Base-by-base conservation (phyloP, 2,113 vertebrate species). In the Prunella fulvescens region DNA sequence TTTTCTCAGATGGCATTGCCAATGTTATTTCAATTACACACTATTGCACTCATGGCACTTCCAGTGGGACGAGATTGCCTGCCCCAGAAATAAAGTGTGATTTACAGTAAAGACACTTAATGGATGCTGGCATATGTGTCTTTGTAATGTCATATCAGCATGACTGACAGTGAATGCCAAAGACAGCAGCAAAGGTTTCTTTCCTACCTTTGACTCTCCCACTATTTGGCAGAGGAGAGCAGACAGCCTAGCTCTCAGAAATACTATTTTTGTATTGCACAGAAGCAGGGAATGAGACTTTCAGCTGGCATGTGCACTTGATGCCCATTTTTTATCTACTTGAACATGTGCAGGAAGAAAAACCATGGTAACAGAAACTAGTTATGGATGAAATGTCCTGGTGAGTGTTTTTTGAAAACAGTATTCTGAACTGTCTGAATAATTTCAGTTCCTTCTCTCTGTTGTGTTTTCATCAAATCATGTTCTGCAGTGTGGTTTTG, bases 51-150 rank as follows among this genome's bases (percentile, higher is more conserved):
- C 28, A 6, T 14, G 47, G 42, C 37, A 24, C 7, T 97, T 95
- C 24, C 40, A 81, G 87, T 65, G 60, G 44, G 48, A 72, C 0
- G 3, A 80, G 40, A 60, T 64, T 44, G 23, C 86, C 53, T 81
- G 45, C 88, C 91, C 74, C 71, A 83, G 66, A 23, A 79, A 86
- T 67, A 74, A 76, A 58, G 39, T 1, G 4, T 64, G 94, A 77
- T 81, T 92, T 95, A 83, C 79, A 86, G 35, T 92, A 85, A 78
- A 45, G 58, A 26, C 28, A 66, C 39, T 47, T 94, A 94, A 94
- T 90, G 73, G 71, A 15, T 80, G 42, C 77, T 86, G 90, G 78
- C 29, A 10, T 71, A 25, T 25, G 48, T 67, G 53, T 11, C 72
- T 48, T 71, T 4, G 1, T 19, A 48, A 73, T 70, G 73, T 20